Conservation (phyloP, 64 coral and sea anemone genomes). For the Dendrophyllia cribrosa region DNA sequence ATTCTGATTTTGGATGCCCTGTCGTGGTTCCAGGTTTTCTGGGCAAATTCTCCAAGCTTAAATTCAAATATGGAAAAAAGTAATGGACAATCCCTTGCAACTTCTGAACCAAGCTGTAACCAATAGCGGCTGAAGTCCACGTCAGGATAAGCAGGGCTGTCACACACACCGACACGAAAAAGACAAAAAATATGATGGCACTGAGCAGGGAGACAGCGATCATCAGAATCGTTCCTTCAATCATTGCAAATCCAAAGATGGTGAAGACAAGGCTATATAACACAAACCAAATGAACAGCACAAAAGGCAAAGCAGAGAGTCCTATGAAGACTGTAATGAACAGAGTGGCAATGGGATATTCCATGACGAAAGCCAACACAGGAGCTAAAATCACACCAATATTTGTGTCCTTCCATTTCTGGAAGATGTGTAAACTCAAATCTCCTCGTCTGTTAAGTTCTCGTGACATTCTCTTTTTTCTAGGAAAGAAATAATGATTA, state of each 20-base stretch:
- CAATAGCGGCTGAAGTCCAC: conserved; percentile 50
- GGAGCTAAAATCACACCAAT: conserved; percentile 7
- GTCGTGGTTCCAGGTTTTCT: not conserved
- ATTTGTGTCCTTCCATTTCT: conserved; percentile 58
- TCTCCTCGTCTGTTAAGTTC: conserved; percentile 1
- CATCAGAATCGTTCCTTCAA: conserved; percentile 90
- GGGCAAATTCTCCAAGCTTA: not conserved
- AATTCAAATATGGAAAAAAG: conserved; percentile 8
- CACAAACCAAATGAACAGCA: conserved; percentile 84
- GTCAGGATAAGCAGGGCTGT: conserved; percentile 42
- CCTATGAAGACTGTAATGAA: conserved; percentile 67
- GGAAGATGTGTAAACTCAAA: not conserved
- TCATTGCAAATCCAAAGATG: conserved; percentile 77
- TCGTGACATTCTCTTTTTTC: not conserved
- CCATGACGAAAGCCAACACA: conserved; percentile 61
- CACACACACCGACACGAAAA: conserved; percentile 54
- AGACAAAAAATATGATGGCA: conserved; percentile 52
- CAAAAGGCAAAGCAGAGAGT: conserved; percentile 68
- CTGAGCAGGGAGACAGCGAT: conserved; percentile 70
- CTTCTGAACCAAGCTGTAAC: conserved; percentile 36
- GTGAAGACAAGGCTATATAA: conserved; percentile 68
- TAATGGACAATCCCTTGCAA: not conserved
- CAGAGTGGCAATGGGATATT: conserved; percentile 74
- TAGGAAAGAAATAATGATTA: not conserved
- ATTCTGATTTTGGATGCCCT: too few relatives aligned